A percentile compares a stretch with the other conserved stretches of the same genome.
These are phyloP conservation scores for Phrynocephalus guinanensis DNA, from an alignment of 2,797 vertebrate species.

Conservation along the genomic window DNA sequence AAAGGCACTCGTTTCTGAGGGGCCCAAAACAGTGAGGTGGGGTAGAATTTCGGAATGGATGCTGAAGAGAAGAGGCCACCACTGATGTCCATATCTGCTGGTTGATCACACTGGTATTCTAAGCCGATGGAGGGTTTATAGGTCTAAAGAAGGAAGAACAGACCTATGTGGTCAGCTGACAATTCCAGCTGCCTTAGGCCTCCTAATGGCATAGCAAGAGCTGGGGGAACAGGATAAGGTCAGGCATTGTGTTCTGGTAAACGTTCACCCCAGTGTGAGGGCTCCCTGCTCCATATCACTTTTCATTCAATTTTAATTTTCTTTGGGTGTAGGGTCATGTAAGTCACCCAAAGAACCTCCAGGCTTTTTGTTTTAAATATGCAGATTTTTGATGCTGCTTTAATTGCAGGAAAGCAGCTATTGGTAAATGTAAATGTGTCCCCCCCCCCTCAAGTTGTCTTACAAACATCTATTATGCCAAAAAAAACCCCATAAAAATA, in stretches of 20 bases:
- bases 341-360: not conserved
- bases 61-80: not conserved
- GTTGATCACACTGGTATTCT: not conserved
- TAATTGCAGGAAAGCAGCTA: not conserved
- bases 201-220: no score
- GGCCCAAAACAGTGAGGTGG: not conserved
- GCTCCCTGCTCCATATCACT: not conserved
- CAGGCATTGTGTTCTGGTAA: no score
- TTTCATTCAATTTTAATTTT: not conserved
- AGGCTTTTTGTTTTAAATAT: not conserved
- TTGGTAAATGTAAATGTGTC: not conserved
- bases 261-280: not conserved
- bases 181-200: no score
- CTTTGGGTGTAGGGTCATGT: not conserved
- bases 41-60: not conserved
- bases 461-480: not conserved
- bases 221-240: no score
- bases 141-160: not conserved
- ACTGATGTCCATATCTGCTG: not conserved
- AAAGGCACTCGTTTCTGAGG: not conserved
- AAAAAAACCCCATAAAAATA: conserved; percentile 8
- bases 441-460: not conserved
- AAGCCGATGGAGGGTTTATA: no score
- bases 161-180: not conserved
- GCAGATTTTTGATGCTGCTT: not conserved